Base-by-base conservation (phyloP, 2,888 invertebrate genomes). In the Drosophila ustulata region DNA sequence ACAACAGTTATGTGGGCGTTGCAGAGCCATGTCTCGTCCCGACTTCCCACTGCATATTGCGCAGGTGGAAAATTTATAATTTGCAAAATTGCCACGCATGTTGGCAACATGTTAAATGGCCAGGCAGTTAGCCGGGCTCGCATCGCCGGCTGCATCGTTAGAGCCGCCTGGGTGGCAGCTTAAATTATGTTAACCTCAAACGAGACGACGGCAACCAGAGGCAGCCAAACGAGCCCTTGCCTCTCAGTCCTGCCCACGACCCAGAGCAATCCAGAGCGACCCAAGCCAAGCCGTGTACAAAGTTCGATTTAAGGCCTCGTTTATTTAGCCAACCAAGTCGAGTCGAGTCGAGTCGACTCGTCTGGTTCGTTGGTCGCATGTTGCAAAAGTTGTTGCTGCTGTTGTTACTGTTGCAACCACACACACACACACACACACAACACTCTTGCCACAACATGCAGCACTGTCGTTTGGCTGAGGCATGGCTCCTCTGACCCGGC, bases 51-150 rank as follows among this genome's bases (percentile, higher is more conserved):
- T 71, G 85, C 89, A 88, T 70, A 83, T 75, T 87, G 85, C 49
- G 75, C 90, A 91, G 90, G 90, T 90, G 90, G 88, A 86, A 90
- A 91, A 91, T 91, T 90, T 90, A 90, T 90, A 90, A 91, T 90
- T 90, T 90, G 90, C 73, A 69, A 89, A 89, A 88, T 84, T 82
- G 86, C 82, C 87, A 88, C 83, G 87, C 85, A 90, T 82, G 89
- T 80, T 85, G 78, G 76, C 80, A 80, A 69, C 80, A 76, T 81
- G 82, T 76, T 79, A 89, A 89, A 88, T 79, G 83, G 88, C 75
- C 80, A 65, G 79, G 66, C 83, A 78, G 83, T 75, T 70, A 71
- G 57, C 67, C 56, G 25, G 62, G 52, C 52, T 53, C 51, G 52
- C 70, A 51, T 64, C 51, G 52, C 70, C 45, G 75, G 49, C 64